Percentiles rank a stretch among this genome's conserved stretches.
Conservation (phyloP, 2,113 vertebrate species). For the Gasterosteus nipponicus region DNA sequence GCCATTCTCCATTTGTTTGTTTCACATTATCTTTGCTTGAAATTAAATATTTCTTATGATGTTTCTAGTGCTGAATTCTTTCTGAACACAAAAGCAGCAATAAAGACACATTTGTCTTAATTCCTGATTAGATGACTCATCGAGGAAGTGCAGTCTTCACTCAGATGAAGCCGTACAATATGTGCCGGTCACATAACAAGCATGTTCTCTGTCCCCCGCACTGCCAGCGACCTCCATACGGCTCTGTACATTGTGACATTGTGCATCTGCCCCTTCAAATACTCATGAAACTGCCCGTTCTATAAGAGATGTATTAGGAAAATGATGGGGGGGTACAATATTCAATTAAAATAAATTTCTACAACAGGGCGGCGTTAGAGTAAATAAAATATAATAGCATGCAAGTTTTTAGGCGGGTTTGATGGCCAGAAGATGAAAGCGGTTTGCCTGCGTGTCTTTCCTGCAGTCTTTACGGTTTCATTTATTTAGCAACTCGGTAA, state of each 20-base stretch:
- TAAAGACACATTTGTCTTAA: neutral
- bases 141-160: conserved; percentile 26
- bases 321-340: neutral
- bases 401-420: neutral
- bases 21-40: neutral
- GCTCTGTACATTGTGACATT: conserved; percentile 45
- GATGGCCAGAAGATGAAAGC: neutral
- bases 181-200: conserved; percentile 31
- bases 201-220: conserved; percentile 54
- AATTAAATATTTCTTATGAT: neutral
- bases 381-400: neutral
- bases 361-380: neutral
- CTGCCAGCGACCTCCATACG: conserved; percentile 35
- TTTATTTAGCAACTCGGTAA: conserved; percentile 6
- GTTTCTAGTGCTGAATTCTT: neutral
- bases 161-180: conserved; percentile 41
- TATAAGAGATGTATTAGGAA: neutral
- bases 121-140: conserved; percentile 24
- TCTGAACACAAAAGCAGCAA: conserved; percentile 5
- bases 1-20: neutral
- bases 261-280: conserved; percentile 45
- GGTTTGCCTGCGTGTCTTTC: neutral
- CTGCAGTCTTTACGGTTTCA: conserved; percentile 14
- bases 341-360: neutral
- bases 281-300: conserved; percentile 21